These are phyloP conservation scores for Sipha maydis DNA, from an alignment of 2,888 invertebrate species.

Conservation along the genomic window DNA sequence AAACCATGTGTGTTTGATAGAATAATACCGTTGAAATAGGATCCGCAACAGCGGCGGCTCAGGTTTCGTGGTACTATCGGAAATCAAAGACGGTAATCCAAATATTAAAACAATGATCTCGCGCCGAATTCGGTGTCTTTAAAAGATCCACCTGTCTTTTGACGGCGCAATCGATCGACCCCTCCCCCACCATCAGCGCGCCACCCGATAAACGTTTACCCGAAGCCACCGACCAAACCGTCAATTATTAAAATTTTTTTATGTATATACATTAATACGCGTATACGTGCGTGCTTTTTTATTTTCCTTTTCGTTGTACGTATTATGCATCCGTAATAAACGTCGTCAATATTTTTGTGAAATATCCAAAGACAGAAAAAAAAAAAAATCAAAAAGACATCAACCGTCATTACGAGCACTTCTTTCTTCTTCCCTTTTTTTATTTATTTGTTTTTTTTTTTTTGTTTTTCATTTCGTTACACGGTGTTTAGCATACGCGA, in stretches of 20 bases:
- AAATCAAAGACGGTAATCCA: background rate
- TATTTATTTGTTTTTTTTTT: no score
- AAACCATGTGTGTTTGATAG: background rate
- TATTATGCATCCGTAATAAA: no score
- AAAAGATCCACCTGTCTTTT: background rate
- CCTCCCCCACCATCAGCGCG: background rate
- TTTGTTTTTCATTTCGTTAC: no score
- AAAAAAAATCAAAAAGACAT: no score
- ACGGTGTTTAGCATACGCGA: no score
- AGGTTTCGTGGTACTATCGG: background rate
- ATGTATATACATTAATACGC: no score
- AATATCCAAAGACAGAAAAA: no score
- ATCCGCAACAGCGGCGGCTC: background rate
- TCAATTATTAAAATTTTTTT: slow-evolving; percentile 50
- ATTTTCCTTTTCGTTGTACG: no score
- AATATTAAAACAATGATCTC: slow-evolving; percentile 20
- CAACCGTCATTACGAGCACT: no score
- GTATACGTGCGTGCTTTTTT: background rate
- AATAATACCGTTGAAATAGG: background rate
- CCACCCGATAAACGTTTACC: slow-evolving; percentile 42
- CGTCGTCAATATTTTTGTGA: no score
- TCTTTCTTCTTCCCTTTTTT: no score
- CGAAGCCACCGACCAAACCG: slow-evolving; percentile 17
- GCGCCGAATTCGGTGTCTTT: slow-evolving; percentile 7
- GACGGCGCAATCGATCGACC: slow-evolving; percentile 3